Percentiles rank a stretch among this genome's conserved stretches.
Conservation (phyloP, 2,113 vertebrate genomes). For the Corythornis vintsioides region DNA sequence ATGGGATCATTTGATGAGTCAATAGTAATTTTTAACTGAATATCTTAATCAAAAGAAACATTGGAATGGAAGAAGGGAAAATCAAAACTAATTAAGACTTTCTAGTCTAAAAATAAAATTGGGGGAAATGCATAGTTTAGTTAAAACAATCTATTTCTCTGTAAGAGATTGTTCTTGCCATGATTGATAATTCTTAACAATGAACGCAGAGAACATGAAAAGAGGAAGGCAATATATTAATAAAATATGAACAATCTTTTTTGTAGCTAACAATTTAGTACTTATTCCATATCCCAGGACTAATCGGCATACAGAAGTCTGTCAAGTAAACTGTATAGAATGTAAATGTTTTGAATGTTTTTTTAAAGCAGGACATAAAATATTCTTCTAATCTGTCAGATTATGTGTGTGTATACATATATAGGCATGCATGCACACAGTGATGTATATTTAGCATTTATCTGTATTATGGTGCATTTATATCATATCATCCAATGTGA, state of each 20-base stretch:
- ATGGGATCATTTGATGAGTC: neutral
- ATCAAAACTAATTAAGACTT: neutral
- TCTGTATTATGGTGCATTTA: neutral
- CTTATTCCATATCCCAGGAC: neutral
- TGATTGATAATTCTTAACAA: neutral
- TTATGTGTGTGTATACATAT: rapidly evolving
- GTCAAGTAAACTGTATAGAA: neutral
- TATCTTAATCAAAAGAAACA: neutral
- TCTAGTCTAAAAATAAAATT: neutral
- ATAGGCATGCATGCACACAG: rapidly evolving
- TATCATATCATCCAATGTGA: neutral
- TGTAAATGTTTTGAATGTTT: neutral
- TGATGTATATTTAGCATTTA: neutral
- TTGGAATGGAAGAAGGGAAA: neutral
- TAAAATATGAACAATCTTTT: neutral
- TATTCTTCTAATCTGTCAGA: neutral
- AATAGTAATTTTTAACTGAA: neutral
- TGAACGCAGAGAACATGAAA: neutral
- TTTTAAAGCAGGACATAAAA: neutral
- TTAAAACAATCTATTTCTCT: neutral
- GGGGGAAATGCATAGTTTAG: neutral
- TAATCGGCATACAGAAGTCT: neutral
- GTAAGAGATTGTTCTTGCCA: neutral
- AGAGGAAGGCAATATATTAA: neutral
- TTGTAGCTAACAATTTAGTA: neutral